Base-by-base conservation (phyloP, 2,797 vertebrate species). In the Paramormyrops hopkinsi region DNA sequence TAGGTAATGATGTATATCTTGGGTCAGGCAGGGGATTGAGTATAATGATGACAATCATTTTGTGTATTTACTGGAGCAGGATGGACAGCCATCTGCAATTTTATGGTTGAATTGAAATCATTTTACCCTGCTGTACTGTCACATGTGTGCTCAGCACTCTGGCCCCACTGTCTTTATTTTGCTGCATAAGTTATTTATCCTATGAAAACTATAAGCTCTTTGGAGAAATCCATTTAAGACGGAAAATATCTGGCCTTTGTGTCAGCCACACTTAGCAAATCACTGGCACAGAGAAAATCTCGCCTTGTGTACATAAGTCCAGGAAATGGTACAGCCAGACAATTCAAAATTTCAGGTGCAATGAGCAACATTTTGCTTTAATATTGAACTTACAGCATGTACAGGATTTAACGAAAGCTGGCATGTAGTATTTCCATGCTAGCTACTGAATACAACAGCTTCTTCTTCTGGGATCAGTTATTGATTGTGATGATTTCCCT, bases 11-110 rank as follows among this genome's bases (percentile, higher is more conserved):
- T 93, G 95, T 97, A 95, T 97, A 93, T 93, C 94, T 92, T 87
- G 93, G 96, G 96, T 97, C 94, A 95, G 95, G 95, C 96, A 95
- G 94, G 94, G 94, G 94, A 96, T 93, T 92, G 94, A 94, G 92
- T 93, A 95, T 94, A 95, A 96, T 94, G 95, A 96, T 94, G 95
- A 94, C 95, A 96, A 97, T 96, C 96, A 95, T 97, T 96, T 97
- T 96, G 95, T 95, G 96, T 97, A 96, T 96, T 96, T 97, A 95
- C 95, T 95, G 94, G 95, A 95, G 92, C 94, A 93, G 93, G 94
- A 93, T 94, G 95, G 95, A 96, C 96, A 96, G 96, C 96, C 94
- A 96, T 96, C 96, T 96, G 96, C 95, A 97, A 97, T 97, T 97
- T 98, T 96, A 97, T 91, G 95, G 95, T 96, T 97, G 96, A 97